Evolutionary conservation across 1,140 invertebrate species (phyloP), one percentile per base, ranked within the genome.

Genomic region (Archivesica marissinica): DNA sequence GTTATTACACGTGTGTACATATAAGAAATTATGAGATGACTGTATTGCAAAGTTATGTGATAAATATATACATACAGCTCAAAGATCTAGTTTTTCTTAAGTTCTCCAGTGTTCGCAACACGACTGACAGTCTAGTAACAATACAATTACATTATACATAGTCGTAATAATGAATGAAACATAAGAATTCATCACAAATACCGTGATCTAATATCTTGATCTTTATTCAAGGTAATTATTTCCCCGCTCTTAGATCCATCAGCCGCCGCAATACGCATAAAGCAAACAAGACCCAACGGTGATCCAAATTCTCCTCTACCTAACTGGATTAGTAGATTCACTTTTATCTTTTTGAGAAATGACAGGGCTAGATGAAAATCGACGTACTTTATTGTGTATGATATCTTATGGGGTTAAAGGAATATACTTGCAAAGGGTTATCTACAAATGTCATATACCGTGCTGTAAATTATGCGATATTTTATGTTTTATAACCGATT

Each of bases 301-400:
- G 59, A 35, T 64, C 59, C 9, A 33, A 64, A 64, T 64, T 35
- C 59, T 35, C 25, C 23, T 20, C 0, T 33, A 64, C 2, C 59
- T 64, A 35, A 64, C 50, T 35, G 74, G 33, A 56, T 76, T 56
- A 76, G 54, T 30, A 44, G 20, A 59, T 76, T 59, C 50, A 38
- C 52, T 76, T 76, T 76, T 76, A 76, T 76, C 74, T 76, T 41
- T 4, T 3, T 38, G 20, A 0, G n/a, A 76, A 56, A 76, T 56
- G 74, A 76, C 74, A 76, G 33, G 20, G 50, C 39, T 23, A 76
- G 74, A 52, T 76, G 54, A 41, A 52, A 38, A 38, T 30, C 50
- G 13, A 38, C 74, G 25, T 4, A 23, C 38, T 76, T 72, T 72
- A 72, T 72, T 52, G 25, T 25, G 13, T 13, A 47, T 17, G 2